A percentile compares a stretch with the other conserved stretches of the same genome.
These are phyloP conservation scores for Hedychridium roseum DNA, from an alignment of 2,888 invertebrate species.

Conservation along the genomic window DNA sequence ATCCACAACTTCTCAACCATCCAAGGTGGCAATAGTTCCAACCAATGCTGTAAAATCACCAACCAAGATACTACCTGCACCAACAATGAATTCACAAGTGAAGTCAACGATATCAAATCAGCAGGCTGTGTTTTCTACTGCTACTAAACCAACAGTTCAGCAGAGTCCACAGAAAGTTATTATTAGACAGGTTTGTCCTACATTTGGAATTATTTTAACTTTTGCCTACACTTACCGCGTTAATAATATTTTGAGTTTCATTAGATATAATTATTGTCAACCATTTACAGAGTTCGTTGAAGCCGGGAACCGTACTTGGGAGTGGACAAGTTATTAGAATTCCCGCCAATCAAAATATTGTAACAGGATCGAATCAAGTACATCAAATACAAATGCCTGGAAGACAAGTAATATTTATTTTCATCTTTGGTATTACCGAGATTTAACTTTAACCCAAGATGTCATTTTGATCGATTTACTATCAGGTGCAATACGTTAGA, in stretches of 20 bases:
- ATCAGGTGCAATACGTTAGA: constrained; percentile 74
- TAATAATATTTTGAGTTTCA: too few species aligned
- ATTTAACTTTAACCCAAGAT: not conserved
- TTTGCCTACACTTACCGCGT: not conserved
- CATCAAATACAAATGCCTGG: constrained; percentile 79
- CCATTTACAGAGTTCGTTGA: constrained; percentile 54
- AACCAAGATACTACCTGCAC: constrained; percentile 75
- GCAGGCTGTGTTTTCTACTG: constrained; percentile 46
- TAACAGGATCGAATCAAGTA: constrained; percentile 66
- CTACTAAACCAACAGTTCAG: constrained; percentile 49
- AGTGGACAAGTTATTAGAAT: constrained; percentile 65
- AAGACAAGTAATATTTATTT: constrained; percentile 68
- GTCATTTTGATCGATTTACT: constrained; percentile 9
- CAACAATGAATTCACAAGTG: constrained; percentile 55
- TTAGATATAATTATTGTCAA: not conserved
- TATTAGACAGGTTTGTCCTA: constrained; percentile 62
- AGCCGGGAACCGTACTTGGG: constrained; percentile 59
- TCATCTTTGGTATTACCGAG: constrained; percentile 10
- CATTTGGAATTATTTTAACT: constrained; percentile 3
- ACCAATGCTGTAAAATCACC: constrained; percentile 70
- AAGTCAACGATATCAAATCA: constrained; percentile 48
- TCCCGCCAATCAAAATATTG: constrained; percentile 64
- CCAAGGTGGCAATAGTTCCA: constrained; percentile 63
- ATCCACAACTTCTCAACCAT: constrained; percentile 53
- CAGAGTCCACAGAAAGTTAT: constrained; percentile 67